phyloP scores from a whole-genome alignment of 1,140 invertebrate genomes.

The Penaeus vannamei region DNA sequence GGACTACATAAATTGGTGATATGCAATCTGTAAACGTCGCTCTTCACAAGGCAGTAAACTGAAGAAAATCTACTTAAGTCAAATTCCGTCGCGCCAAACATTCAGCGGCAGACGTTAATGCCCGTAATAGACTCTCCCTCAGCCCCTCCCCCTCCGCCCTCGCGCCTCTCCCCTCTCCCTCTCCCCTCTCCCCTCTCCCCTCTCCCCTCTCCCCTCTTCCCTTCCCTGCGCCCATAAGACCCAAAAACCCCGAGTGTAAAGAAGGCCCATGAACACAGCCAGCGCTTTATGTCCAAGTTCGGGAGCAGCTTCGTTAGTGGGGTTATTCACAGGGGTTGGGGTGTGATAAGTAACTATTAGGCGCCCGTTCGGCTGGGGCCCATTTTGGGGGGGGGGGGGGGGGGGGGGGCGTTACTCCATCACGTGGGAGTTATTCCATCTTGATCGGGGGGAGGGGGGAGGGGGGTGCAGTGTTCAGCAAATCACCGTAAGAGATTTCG shows the following conservation, averaged over 20 bases:
- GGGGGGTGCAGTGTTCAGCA: no score
- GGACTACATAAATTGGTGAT: no score
- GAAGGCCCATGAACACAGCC: background rate
- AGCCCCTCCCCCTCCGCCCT: background rate
- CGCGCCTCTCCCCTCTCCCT: background rate
- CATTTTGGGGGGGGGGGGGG: background rate
- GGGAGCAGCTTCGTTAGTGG: slow-evolving; percentile 49
- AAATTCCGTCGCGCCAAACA: no score
- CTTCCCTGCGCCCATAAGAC: background rate
- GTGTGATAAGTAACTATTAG: slow-evolving; percentile 48
- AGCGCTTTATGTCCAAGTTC: slow-evolving; percentile 24
- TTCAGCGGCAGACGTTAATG: no score
- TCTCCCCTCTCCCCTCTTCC: background rate
- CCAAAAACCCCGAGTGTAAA: background rate
- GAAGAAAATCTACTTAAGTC: no score
- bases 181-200: background rate
- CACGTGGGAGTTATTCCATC: no score
- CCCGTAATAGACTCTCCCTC: background rate
- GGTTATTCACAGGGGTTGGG: slow-evolving; percentile 48
- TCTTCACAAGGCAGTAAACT: no score
- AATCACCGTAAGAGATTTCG: no score
- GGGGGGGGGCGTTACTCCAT: background rate
- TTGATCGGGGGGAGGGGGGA: no score
- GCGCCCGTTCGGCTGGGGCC: background rate
- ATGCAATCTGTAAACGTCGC: no score